Evolutionary conservation across 2,888 invertebrate genomes (phyloP), one percentile per base, ranked within the genome.

Genomic region (Harpalus rubripes): DNA sequence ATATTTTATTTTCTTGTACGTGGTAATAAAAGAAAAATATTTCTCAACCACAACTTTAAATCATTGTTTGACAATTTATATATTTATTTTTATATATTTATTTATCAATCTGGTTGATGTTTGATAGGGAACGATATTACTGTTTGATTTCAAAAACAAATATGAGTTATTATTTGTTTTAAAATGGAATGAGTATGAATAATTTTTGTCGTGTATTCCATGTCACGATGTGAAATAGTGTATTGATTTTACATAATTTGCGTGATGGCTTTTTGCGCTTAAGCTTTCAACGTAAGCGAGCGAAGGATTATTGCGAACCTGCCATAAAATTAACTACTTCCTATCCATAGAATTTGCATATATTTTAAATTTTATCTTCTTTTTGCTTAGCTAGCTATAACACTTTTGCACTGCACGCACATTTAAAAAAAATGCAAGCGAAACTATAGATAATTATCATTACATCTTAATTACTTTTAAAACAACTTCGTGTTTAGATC

Each of bases 201-300:
- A 44, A 74, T 74, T 74, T 74, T 74, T 41, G 18, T 41, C 52
- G 72, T 41, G 7, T 74, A 74, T 74, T 41, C 72, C 10, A 16
- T 44, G 72, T 41, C 72, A 74, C 72, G 72, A 8, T 74, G 16
- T 74, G 44, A 74, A 74, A 41, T 74, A 44, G 18, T 16, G 18
- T 74, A 74, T 74, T 74, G 72, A 74, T 74, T 74, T 74, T 74
- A 44, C 22, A 44, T 74, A 74, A 74, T 44, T 74, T 74, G 72
- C 72, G 72, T 74, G 72, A 74, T 74, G 44, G 72, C 72, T 74
- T 74, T 68, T 39, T 68, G 39, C 68, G 68, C 68, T 68, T 68
- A 44, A 74, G 72, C 72, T 74, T 74, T 44, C 72, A 74, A 15
- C 52, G 72, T 32, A 32, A n/a, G 44, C 44, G 15, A 74, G 16